A percentile compares a stretch with the other conserved stretches of the same genome.
Evolutionary conservation across 2,113 vertebrate species (phyloP).

Genomic region (Sitta europaea): DNA sequence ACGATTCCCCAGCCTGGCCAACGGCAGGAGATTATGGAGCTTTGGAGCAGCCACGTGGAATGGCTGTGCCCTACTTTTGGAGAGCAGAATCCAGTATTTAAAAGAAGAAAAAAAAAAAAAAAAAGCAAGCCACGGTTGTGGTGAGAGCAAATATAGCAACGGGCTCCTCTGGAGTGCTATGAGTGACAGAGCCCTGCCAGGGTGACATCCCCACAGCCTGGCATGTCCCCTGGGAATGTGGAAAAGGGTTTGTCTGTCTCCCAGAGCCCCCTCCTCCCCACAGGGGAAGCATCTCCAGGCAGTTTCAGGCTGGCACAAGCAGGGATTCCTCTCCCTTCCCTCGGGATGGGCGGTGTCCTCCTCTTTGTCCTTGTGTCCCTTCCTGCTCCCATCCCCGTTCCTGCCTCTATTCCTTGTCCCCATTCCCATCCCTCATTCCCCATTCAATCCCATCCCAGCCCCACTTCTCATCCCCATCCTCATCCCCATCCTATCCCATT

Average conservation of each 20-base stretch:
- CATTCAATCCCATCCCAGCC: too few species aligned
- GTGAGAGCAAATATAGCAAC: not conserved
- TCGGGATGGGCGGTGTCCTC: fast-evolving
- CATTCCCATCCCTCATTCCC: not conserved
- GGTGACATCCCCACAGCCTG: not conserved
- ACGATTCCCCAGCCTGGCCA: not conserved
- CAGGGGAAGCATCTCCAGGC: not conserved
- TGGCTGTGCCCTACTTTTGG: conserved; percentile 41
- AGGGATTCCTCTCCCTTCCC: fast-evolving
- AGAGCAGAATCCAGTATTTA: not conserved
- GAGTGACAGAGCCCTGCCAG: not conserved
- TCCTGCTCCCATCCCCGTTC: not conserved
- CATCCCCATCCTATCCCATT: too few species aligned
- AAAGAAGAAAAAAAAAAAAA: not conserved
- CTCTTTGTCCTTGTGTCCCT: not conserved
- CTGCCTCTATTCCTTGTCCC: not conserved
- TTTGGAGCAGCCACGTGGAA: conserved; percentile 13
- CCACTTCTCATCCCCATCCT: not conserved
- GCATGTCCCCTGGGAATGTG: not conserved
- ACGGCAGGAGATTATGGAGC: conserved; percentile 18
- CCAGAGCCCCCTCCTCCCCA: not conserved
- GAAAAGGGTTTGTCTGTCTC: not conserved
- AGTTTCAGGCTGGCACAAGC: fast-evolving
- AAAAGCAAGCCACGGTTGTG: not conserved
- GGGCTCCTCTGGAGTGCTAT: not conserved